phyloP scores from a whole-genome alignment of 2,797 vertebrate species.

The Amniataba percoides region DNA sequence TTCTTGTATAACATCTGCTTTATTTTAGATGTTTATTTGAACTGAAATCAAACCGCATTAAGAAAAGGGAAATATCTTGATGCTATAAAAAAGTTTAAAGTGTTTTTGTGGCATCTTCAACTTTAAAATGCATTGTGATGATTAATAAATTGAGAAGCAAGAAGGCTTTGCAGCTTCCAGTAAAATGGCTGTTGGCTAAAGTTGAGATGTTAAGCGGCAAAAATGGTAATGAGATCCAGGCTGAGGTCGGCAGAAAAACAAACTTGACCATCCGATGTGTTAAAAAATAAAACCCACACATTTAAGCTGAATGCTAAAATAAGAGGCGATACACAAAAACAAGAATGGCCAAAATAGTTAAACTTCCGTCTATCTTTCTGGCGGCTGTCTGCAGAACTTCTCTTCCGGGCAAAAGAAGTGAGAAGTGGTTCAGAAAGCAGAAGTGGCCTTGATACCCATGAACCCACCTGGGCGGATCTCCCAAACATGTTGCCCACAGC shows the following conservation, averaged over 20 bases:
- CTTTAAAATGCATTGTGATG: background rate
- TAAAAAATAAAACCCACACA: conserved; percentile 14
- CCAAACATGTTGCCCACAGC: conserved; percentile 20
- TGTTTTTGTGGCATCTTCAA: background rate
- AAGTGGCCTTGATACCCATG: conserved; percentile 65
- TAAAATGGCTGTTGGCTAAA: background rate
- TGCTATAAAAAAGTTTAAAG: background rate
- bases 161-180: background rate
- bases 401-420: conserved; percentile 75
- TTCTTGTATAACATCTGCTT: background rate
- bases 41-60: conserved; percentile 21
- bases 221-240: conserved; percentile 11
- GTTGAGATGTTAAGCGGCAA: background rate
- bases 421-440: conserved; percentile 85
- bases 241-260: conserved; percentile 10
- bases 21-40: background rate
- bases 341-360: conserved; percentile 62
- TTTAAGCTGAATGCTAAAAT: conserved; percentile 27
- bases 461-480: conserved; percentile 68
- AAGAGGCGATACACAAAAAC: conserved; percentile 19
- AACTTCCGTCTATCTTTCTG: conserved; percentile 64
- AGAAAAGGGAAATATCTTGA: background rate
- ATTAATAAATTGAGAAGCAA: conserved; percentile 3
- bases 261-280: background rate
- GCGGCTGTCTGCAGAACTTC: conserved; percentile 67